Percentiles rank a stretch among this genome's conserved stretches.
Evolutionary conservation across 2,888 invertebrate genomes (phyloP).

Genomic region (Nomada fabriciana): DNA sequence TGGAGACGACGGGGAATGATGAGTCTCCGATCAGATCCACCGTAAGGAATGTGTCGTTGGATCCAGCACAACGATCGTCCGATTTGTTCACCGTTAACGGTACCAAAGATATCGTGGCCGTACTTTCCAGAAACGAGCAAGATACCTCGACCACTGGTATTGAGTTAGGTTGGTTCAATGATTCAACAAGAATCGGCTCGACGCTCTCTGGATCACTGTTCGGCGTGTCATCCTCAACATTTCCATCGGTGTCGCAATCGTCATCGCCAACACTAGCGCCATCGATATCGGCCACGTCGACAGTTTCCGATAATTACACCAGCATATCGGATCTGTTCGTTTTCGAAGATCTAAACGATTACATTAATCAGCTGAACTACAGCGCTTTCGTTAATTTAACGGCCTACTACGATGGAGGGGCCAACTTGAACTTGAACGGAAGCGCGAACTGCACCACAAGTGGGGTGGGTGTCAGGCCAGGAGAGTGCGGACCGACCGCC

Average conservation of each 20-base stretch:
- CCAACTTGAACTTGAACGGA: constrained; percentile 72
- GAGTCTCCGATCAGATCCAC: constrained; percentile 47
- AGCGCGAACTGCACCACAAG: constrained; percentile 74
- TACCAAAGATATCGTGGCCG: constrained; percentile 38
- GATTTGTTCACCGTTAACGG: constrained; percentile 47
- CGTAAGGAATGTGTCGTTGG: constrained; percentile 50
- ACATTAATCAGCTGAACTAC: constrained; percentile 88
- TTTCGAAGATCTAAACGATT: constrained; percentile 92
- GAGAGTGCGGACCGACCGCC: constrained; percentile 72
- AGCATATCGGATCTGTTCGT: constrained; percentile 83
- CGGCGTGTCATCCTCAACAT: constrained; percentile 51
- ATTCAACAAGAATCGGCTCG: constrained; percentile 57
- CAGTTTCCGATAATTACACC: constrained; percentile 77
- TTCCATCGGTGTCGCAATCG: constrained; percentile 18
- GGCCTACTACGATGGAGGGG: constrained; percentile 76
- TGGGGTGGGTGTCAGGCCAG: constrained; percentile 54
- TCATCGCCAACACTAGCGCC: constrained; percentile 21
- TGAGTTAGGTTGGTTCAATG: constrained; percentile 76
- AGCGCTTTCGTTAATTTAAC: constrained; percentile 84
- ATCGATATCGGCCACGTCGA: constrained; percentile 42
- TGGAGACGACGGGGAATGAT: constrained; percentile 52
- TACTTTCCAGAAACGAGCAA: constrained; percentile 42
- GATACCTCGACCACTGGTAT: constrained; percentile 42
- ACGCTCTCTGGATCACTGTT: constrained; percentile 46
- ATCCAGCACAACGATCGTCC: constrained; percentile 25